A percentile compares a stretch with the other conserved stretches of the same genome.
Evolutionary conservation across 92 coral and sea anemone species (phyloP).

Genomic region (Siderastrea siderea): DNA sequence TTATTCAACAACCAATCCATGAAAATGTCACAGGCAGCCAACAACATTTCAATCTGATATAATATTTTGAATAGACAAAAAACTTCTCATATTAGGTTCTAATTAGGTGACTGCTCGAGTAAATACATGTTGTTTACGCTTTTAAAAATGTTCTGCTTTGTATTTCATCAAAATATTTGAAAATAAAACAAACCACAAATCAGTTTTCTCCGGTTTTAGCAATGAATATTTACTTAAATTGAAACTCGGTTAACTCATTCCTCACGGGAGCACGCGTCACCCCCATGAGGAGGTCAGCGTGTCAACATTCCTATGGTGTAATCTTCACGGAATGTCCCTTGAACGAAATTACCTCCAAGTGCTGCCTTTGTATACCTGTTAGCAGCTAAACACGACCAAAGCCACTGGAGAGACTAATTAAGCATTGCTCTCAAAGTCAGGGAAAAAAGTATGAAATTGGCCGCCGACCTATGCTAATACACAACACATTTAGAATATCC

Average conservation of each 20-base stretch:
- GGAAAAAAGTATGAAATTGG: neutral
- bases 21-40: too few relatives aligned
- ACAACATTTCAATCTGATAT: too few relatives aligned
- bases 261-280: neutral
- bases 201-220: neutral
- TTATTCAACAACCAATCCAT: too few relatives aligned
- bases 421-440: neutral
- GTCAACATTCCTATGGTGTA: neutral
- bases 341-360: too few relatives aligned
- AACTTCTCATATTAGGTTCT: too few relatives aligned
- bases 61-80: too few relatives aligned
- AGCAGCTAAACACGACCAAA: neutral
- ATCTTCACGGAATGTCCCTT: neutral
- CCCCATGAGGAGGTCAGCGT: too few relatives aligned
- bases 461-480: neutral
- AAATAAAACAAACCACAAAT: constrained; percentile 20
- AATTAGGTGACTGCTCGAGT: too few relatives aligned
- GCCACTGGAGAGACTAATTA: neutral
- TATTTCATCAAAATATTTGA: neutral
- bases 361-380: neutral
- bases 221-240: neutral
- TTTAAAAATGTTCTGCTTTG: neutral
- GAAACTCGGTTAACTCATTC: too few relatives aligned
- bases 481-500: too few relatives aligned
- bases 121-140: constrained; percentile 7